Conservation (phyloP, 2,797 vertebrate genomes). For the Phalanger gymnotis region DNA sequence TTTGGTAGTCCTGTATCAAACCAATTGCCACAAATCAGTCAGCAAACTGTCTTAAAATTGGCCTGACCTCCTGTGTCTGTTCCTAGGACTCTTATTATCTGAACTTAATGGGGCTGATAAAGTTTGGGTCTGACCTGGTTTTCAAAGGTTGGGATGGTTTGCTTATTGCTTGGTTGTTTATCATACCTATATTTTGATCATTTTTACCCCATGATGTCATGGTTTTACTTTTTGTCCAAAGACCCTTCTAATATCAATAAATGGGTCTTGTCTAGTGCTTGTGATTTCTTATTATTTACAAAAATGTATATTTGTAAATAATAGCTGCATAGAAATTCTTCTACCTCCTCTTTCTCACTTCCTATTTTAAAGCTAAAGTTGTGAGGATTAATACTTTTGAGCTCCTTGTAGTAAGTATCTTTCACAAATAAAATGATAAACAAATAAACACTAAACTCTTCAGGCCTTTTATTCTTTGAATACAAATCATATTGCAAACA, state of each 20-base stretch:
- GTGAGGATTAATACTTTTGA: not conserved
- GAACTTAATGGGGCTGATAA: not conserved
- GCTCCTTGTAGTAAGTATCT: not conserved
- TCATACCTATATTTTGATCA: not conserved
- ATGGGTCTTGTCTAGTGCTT: not conserved
- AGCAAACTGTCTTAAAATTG: not conserved
- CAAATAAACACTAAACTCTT: not conserved
- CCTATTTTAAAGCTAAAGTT: not conserved
- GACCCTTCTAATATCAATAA: not conserved
- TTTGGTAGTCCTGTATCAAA: not conserved
- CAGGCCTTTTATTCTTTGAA: not conserved
- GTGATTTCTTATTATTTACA: not conserved
- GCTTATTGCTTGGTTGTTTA: not conserved
- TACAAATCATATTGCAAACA: not conserved
- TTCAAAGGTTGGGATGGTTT: not conserved
- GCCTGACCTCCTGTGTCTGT: not conserved
- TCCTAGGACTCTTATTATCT: not conserved
- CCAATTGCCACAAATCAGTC: not conserved
- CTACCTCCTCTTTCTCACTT: not conserved
- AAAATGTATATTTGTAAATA: not conserved
- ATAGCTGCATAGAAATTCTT: not conserved
- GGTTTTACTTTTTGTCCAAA: not conserved
- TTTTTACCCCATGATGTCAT: not conserved
- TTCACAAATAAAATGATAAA: constrained; percentile 16
- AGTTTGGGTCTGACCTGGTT: not conserved